Evolutionary conservation across 2,888 invertebrate species (phyloP).

Genomic region (Megalurothrips usitatus): DNA sequence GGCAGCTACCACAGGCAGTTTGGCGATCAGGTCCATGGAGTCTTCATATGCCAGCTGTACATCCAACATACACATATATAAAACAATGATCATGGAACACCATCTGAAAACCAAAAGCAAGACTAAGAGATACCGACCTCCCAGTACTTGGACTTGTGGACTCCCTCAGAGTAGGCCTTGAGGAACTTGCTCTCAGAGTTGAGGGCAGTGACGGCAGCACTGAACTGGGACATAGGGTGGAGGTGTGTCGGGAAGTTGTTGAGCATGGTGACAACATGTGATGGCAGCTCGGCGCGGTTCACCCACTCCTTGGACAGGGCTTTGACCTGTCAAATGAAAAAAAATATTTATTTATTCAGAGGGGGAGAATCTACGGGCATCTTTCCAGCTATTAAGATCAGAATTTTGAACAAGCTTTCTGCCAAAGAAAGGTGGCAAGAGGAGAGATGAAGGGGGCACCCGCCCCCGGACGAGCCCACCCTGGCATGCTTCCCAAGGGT

Average conservation of each 20-base stretch:
- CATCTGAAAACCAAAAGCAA: not conserved
- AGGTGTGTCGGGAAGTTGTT: conserved; percentile 85
- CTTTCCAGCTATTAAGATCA: no score
- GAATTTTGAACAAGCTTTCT: not conserved
- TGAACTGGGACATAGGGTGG: conserved; percentile 94
- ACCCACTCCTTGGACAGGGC: conserved; percentile 80
- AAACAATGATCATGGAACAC: not conserved
- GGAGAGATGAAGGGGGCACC: not conserved
- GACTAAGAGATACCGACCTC: conserved; percentile 52
- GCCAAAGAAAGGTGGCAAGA: not conserved
- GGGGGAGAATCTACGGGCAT: not conserved
- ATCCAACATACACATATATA: conserved; percentile 33
- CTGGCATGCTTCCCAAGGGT: conserved; percentile 68
- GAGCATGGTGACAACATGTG: conserved; percentile 88
- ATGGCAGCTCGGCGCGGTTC: conserved; percentile 77
- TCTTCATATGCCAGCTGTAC: conserved; percentile 77
- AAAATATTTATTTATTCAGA: not conserved
- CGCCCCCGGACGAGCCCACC: conserved; percentile 37
- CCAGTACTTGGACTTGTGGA: conserved; percentile 87
- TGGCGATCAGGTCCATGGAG: conserved; percentile 91
- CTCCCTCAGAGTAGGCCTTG: conserved; percentile 82
- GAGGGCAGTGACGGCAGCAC: conserved; percentile 83
- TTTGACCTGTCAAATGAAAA: conserved; percentile 53
- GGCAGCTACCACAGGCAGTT: conserved; percentile 88
- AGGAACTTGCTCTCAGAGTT: conserved; percentile 91